Percentiles rank a stretch among this genome's conserved stretches.
These are phyloP conservation scores for Scylla paramamosain DNA, from an alignment of 1,140 invertebrate species.

Conservation along the genomic window DNA sequence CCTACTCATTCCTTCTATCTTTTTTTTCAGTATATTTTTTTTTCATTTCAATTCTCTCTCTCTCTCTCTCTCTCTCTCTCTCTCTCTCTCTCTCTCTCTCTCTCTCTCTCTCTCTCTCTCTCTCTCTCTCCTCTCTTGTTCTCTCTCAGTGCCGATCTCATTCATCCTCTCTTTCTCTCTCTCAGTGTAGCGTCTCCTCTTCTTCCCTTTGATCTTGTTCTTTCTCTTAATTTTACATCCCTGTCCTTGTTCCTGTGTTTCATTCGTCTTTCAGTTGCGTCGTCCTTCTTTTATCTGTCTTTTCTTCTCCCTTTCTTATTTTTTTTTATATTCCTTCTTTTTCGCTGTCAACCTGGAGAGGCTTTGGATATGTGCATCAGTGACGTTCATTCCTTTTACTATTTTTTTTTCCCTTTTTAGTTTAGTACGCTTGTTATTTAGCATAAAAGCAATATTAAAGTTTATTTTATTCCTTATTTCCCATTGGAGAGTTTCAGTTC, in stretches of 20 bases:
- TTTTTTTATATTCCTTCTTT: neutral
- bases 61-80: too few species aligned
- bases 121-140: too few species aligned
- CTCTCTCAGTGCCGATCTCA: too few species aligned
- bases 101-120: too few species aligned
- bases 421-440: too few species aligned
- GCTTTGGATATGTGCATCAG: neutral
- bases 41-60: too few species aligned
- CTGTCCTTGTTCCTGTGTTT: conserved; percentile 1
- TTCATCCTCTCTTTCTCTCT: neutral
- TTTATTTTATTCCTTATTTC: too few species aligned
- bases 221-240: conserved; percentile 8
- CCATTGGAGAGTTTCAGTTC: too few species aligned
- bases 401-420: neutral
- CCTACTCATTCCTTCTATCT: too few species aligned
- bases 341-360: neutral
- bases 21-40: too few species aligned
- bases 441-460: too few species aligned
- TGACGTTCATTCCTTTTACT: neutral
- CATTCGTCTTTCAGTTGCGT: neutral
- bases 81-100: too few species aligned
- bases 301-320: neutral
- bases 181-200: neutral
- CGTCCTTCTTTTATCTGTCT: neutral
- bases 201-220: conserved; percentile 1